Evolutionary conservation across 2,797 vertebrate species (phyloP).

Genomic region (Neopelma chrysocephalum): DNA sequence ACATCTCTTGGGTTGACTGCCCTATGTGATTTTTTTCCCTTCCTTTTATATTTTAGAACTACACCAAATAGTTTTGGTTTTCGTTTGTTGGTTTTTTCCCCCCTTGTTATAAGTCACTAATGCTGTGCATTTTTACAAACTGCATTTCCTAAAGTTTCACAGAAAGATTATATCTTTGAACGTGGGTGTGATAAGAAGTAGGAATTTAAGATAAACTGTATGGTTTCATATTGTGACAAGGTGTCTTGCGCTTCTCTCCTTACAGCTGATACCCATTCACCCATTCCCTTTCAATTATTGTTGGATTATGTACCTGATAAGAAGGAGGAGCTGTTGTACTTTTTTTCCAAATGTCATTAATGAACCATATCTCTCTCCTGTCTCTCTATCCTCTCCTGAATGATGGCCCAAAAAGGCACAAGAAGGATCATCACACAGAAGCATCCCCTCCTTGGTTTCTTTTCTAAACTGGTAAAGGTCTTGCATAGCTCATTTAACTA

Average conservation of each 20-base stretch:
- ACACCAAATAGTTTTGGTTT: rapidly evolving
- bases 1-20: rapidly evolving
- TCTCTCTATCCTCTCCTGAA: not conserved
- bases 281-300: not conserved
- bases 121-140: not conserved
- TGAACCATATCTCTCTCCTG: not conserved
- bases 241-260: not conserved
- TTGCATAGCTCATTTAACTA: not conserved
- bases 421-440: not conserved
- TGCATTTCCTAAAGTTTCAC: not conserved
- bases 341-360: not conserved
- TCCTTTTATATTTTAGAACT: not conserved
- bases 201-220: not conserved
- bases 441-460: not conserved
- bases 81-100: not conserved
- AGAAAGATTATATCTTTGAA: not conserved
- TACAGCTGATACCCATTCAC: not conserved
- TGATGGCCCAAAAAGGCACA: not conserved
- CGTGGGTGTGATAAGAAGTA: not conserved
- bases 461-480: not conserved
- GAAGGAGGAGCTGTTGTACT: not conserved
- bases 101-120: not conserved
- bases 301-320: not conserved
- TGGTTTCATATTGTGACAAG: not conserved
- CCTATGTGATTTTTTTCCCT: not conserved